Evolutionary conservation across 2,797 vertebrate genomes (phyloP).

Genomic region (Semotilus atromaculatus): DNA sequence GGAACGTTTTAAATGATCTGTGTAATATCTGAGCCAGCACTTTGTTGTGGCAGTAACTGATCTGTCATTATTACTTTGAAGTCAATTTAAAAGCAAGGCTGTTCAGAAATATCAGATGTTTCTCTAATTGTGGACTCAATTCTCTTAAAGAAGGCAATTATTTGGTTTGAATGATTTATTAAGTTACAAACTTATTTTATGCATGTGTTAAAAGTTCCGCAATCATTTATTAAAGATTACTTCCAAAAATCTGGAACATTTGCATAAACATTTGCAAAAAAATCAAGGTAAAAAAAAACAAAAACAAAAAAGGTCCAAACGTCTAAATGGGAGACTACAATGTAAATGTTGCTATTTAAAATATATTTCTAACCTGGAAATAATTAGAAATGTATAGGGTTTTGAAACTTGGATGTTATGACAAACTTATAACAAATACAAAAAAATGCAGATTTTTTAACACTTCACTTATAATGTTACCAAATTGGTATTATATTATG

Average conservation of each 20-base stretch:
- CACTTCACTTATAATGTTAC: background rate
- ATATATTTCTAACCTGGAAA: background rate
- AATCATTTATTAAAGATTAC: background rate
- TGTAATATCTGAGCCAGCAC: slow-evolving; percentile 20
- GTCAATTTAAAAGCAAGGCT: slow-evolving; percentile 11
- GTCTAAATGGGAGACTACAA: too few species aligned
- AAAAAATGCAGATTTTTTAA: background rate
- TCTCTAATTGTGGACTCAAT: background rate
- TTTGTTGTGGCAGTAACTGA: slow-evolving; percentile 44
- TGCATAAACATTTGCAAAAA: background rate
- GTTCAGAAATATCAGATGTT: background rate
- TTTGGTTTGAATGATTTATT: background rate
- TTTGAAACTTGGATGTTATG: background rate
- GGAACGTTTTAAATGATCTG: background rate
- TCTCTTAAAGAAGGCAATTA: background rate
- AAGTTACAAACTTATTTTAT: background rate
- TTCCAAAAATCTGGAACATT: background rate
- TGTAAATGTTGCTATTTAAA: background rate
- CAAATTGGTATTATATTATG: background rate
- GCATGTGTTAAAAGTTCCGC: background rate
- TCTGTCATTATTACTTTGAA: slow-evolving; percentile 31
- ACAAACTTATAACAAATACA: background rate
- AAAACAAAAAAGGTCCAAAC: background rate
- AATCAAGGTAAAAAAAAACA: fast-evolving
- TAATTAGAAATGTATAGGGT: background rate